These are phyloP conservation scores for Oreochromis grahami DNA, from an alignment of 2,797 vertebrate species.

Conservation along the genomic window DNA sequence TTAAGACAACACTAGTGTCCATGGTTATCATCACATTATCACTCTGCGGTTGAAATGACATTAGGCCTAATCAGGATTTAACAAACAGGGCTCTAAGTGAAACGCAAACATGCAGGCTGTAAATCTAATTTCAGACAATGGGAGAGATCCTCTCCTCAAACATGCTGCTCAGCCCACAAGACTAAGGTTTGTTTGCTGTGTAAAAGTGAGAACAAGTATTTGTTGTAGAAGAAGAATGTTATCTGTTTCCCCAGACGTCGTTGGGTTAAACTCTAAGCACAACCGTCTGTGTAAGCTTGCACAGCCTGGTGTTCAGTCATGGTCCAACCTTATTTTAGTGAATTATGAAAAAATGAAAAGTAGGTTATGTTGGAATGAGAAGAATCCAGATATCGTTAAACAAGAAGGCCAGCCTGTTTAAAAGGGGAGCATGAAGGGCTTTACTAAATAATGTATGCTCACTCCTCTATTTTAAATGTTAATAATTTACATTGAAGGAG, in stretches of 20 bases:
- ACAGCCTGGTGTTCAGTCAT: background rate
- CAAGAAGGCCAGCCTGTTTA: background rate
- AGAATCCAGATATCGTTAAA: background rate
- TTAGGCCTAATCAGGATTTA: background rate
- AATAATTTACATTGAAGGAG: slow-evolving; percentile 51
- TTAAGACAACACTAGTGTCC: slow-evolving; percentile 10
- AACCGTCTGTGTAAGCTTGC: background rate
- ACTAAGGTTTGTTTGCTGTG: slow-evolving; percentile 22
- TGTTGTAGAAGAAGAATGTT: slow-evolving; percentile 2
- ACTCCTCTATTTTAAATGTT: slow-evolving; percentile 32
- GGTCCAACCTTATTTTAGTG: background rate
- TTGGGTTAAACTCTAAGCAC: background rate
- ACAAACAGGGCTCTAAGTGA: slow-evolving; percentile 33
- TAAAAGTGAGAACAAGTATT: slow-evolving; percentile 2
- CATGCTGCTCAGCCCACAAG: slow-evolving; percentile 5
- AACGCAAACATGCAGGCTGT: slow-evolving; percentile 17
- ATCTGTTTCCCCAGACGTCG: slow-evolving; percentile 40
- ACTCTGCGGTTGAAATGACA: slow-evolving; percentile 11
- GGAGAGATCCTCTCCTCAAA: slow-evolving; percentile 33
- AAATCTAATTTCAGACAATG: slow-evolving; percentile 17
- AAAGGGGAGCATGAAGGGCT: background rate
- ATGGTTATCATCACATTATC: slow-evolving; percentile 39
- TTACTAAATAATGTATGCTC: slow-evolving; percentile 45
- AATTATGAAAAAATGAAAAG: slow-evolving; percentile 11
- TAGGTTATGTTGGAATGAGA: background rate